Percentiles rank a stretch among this genome's conserved stretches.
Conservation (phyloP, 1,140 invertebrate genomes). For the Drosophila equinoxialis region DNA sequence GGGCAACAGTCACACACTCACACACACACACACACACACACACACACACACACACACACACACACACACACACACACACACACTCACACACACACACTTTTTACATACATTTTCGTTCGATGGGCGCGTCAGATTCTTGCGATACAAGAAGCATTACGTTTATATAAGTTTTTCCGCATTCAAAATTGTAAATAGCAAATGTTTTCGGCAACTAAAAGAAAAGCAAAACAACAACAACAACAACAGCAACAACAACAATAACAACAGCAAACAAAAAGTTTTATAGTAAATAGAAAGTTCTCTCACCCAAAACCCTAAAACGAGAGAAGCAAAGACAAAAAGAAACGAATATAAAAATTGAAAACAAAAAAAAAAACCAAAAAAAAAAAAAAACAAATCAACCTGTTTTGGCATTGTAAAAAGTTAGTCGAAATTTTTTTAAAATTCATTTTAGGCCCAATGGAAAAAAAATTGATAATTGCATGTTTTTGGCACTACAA, state of each 20-base stretch:
- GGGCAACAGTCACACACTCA: constrained; percentile 22
- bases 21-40: constrained; percentile 11
- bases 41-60: no score
- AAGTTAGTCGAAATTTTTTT: constrained; percentile 73
- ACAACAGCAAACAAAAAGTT: constrained; percentile 66
- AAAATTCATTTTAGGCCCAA: constrained; percentile 75
- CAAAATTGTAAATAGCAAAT: constrained; percentile 67
- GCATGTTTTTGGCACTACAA: constrained; percentile 60
- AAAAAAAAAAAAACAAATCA: constrained; percentile 10
- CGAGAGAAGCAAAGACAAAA: no score
- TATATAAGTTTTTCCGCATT: constrained; percentile 54
- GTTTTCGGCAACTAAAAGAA: constrained; percentile 29
- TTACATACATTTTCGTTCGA: constrained; percentile 50
- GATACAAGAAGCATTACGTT: constrained; percentile 61
- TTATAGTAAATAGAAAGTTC: constrained; percentile 56
- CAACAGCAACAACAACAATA: constrained; percentile 23
- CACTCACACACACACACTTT: not conserved
- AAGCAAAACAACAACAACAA: constrained; percentile 31
- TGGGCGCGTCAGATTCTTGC: constrained; percentile 73
- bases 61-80: constrained; percentile 11
- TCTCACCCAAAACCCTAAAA: no score
- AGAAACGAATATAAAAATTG: no score
- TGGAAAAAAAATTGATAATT: constrained; percentile 44
- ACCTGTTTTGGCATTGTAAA: constrained; percentile 66
- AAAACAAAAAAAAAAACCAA: constrained; percentile 4